phyloP scores from a whole-genome alignment of 2,888 invertebrate genomes.

The Himalopsyche japonica region DNA sequence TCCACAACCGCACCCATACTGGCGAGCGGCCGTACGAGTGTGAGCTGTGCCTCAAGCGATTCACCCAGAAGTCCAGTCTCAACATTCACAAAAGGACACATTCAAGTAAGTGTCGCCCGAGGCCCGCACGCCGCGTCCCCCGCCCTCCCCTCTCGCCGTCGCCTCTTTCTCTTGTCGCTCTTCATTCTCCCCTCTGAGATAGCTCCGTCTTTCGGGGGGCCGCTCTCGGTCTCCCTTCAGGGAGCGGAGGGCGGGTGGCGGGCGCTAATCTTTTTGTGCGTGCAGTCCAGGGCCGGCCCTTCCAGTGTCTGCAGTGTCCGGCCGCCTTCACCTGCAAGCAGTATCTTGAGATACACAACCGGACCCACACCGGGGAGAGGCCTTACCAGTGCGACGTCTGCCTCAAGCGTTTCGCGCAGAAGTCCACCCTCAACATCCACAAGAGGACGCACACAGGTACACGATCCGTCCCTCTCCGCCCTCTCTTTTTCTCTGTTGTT shows the following conservation, averaged over 20 bases:
- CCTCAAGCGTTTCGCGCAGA: constrained; percentile 80
- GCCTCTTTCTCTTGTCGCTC: constrained; percentile 2
- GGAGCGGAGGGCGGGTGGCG: constrained; percentile 43
- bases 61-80: constrained; percentile 81
- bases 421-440: constrained; percentile 80
- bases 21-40: constrained; percentile 68
- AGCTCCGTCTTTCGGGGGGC: background rate
- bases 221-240: constrained; percentile 3
- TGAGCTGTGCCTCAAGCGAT: constrained; percentile 77
- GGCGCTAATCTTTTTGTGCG: constrained; percentile 37
- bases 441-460: constrained; percentile 75
- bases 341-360: constrained; percentile 61
- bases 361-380: constrained; percentile 61
- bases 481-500: background rate
- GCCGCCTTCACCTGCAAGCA: constrained; percentile 64
- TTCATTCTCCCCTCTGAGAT: background rate
- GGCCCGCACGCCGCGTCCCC: constrained; percentile 33
- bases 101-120: constrained; percentile 58
- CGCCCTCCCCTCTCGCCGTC: constrained; percentile 1
- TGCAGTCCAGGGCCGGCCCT: constrained; percentile 62
- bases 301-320: constrained; percentile 64
- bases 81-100: constrained; percentile 82
- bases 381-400: constrained; percentile 74
- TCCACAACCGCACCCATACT: constrained; percentile 67
- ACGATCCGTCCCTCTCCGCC: background rate